Percentiles rank a stretch among this genome's conserved stretches.
These are phyloP conservation scores for Syngnathus rostellatus DNA, from an alignment of 2,797 vertebrate genomes.

Conservation along the genomic window DNA sequence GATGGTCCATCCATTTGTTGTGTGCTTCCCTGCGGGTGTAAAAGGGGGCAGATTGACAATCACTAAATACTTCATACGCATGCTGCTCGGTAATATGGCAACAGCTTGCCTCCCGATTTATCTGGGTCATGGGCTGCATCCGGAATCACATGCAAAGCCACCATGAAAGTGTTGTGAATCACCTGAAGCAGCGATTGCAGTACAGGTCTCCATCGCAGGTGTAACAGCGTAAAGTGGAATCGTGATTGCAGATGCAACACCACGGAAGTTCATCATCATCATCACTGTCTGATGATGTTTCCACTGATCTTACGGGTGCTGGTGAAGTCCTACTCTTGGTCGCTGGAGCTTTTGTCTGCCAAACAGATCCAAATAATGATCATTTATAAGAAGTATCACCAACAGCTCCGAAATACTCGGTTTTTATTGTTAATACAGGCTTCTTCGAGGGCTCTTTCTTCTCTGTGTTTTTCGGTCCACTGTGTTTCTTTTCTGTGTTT, in stretches of 20 bases:
- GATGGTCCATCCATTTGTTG: slow-evolving; percentile 86
- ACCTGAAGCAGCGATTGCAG: slow-evolving; percentile 92
- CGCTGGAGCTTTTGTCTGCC: slow-evolving; percentile 19
- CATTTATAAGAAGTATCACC: background rate
- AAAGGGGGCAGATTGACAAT: slow-evolving; percentile 54
- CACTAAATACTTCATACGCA: slow-evolving; percentile 62
- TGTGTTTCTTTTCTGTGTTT: slow-evolving; percentile 52
- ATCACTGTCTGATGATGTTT: slow-evolving; percentile 65
- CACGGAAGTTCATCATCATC: slow-evolving; percentile 91
- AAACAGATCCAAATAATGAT: background rate
- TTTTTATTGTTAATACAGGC: slow-evolving; percentile 32
- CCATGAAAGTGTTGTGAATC: background rate
- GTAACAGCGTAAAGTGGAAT: slow-evolving; percentile 82
- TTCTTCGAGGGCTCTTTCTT: slow-evolving; percentile 48
- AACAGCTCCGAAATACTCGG: background rate
- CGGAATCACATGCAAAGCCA: slow-evolving; percentile 28
- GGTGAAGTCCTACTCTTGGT: slow-evolving; percentile 34
- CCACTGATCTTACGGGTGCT: slow-evolving; percentile 20
- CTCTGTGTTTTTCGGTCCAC: slow-evolving; percentile 60
- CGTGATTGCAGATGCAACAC: slow-evolving; percentile 94
- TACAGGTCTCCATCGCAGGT: slow-evolving; percentile 88
- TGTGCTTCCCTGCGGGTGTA: slow-evolving; percentile 83
- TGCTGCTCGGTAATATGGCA: slow-evolving; percentile 55
- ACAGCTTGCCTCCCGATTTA: slow-evolving; percentile 32
- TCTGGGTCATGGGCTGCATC: slow-evolving; percentile 53